Evolutionary conservation across 2,888 invertebrate species (phyloP).

Genomic region (Yponomeuta evonymella): DNA sequence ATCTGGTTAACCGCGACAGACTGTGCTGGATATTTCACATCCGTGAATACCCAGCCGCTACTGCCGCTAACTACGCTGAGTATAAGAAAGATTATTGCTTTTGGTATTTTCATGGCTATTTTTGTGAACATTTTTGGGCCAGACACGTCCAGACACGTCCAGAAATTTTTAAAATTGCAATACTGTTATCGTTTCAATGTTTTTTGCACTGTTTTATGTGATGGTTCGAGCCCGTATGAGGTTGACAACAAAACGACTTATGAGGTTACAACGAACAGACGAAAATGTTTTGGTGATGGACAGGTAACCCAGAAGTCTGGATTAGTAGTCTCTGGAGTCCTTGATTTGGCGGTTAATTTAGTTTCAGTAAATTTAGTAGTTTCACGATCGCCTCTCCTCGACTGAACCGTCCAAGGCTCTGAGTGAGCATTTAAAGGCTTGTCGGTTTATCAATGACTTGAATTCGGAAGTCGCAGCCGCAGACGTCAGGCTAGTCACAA

Average conservation of each 20-base stretch:
- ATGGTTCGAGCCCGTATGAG: too few relatives aligned
- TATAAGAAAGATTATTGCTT: background rate
- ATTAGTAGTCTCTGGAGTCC: too few relatives aligned
- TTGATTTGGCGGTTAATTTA: too few relatives aligned
- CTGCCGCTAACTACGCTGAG: slow-evolving; percentile 12
- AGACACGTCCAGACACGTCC: too few relatives aligned
- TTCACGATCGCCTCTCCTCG: background rate
- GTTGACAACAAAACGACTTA: too few relatives aligned
- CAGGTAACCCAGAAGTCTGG: too few relatives aligned
- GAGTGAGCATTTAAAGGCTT: background rate
- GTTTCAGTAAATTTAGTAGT: background rate
- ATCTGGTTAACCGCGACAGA: slow-evolving; percentile 19
- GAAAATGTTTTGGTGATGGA: too few relatives aligned
- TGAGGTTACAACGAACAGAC: too few relatives aligned
- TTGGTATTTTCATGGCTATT: background rate
- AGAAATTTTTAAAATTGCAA: background rate
- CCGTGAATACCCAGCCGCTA: slow-evolving; percentile 33
- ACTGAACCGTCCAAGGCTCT: background rate
- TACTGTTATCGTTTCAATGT: background rate
- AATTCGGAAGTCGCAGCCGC: background rate
- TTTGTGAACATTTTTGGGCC: background rate
- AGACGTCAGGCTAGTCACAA: slow-evolving; percentile 5
- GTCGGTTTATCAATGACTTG: slow-evolving; percentile 17
- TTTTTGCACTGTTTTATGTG: too few relatives aligned
- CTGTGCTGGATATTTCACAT: slow-evolving; percentile 24